A percentile compares a stretch with the other conserved stretches of the same genome.
phyloP scores from a whole-genome alignment of 1,140 invertebrate genomes.

The Cydia strobilella region DNA sequence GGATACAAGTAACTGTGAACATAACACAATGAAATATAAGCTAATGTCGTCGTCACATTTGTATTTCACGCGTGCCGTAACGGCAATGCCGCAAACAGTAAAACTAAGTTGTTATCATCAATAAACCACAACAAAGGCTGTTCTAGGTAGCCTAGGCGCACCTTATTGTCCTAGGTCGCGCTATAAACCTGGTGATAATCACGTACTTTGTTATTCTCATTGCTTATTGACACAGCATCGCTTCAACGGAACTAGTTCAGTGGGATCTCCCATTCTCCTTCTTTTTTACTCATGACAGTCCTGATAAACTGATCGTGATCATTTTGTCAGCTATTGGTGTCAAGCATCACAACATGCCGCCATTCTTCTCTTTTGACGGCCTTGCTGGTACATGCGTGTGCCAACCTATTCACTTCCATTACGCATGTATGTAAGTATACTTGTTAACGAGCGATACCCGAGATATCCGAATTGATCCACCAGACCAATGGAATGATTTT shows the following conservation, averaged over 20 bases:
- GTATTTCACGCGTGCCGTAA: not conserved
- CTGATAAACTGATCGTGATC: too few relatives aligned
- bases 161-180: slow-evolving; percentile 15
- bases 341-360: too few relatives aligned
- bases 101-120: slow-evolving; percentile 12
- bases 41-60: not conserved
- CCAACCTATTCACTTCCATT: too few relatives aligned
- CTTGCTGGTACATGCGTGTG: too few relatives aligned
- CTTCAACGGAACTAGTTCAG: not conserved
- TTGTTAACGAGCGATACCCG: too few relatives aligned
- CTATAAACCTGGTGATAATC: slow-evolving; percentile 1
- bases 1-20: too few relatives aligned
- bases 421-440: too few relatives aligned
- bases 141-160: not conserved
- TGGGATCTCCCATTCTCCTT: not conserved
- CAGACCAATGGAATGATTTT: too few relatives aligned
- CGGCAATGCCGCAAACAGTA: slow-evolving; percentile 1
- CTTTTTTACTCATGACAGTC: too few relatives aligned
- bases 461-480: too few relatives aligned
- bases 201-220: slow-evolving; percentile 6
- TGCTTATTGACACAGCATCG: not conserved
- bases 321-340: too few relatives aligned
- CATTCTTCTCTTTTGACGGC: too few relatives aligned
- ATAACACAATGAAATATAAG: not conserved
- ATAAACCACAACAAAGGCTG: slow-evolving; percentile 3